phyloP scores from a whole-genome alignment of 2,888 invertebrate genomes.

The Ditylenchus weischeri region DNA sequence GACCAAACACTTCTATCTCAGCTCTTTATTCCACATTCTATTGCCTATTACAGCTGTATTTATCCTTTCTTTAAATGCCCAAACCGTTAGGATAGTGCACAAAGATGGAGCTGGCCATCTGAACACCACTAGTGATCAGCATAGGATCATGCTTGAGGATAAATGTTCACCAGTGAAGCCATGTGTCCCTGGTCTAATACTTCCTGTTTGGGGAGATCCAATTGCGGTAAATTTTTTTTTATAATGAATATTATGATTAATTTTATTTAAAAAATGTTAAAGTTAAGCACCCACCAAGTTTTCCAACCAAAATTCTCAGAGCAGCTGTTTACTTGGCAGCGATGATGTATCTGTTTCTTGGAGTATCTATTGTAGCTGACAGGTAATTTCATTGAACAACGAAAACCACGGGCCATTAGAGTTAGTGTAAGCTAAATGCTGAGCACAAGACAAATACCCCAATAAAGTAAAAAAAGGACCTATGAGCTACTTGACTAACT shows the following conservation, averaged over 20 bases:
- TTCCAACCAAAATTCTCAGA: conserved; percentile 67
- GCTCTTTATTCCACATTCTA: too few relatives aligned
- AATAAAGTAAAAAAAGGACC: too few relatives aligned
- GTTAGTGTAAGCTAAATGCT: too few relatives aligned
- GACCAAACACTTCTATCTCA: too few relatives aligned
- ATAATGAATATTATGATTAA: neutral
- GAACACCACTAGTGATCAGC: neutral
- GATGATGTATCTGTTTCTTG: conserved; percentile 90
- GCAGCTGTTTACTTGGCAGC: conserved; percentile 83
- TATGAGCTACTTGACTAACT: too few relatives aligned
- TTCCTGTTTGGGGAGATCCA: conserved; percentile 47
- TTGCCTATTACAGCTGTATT: neutral
- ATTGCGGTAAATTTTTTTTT: neutral
- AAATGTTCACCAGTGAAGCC: conserved; percentile 42
- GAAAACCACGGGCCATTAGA: too few relatives aligned
- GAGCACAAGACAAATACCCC: too few relatives aligned
- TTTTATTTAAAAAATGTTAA: conserved; percentile 31
- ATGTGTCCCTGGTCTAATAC: conserved; percentile 48
- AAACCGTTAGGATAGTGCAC: neutral
- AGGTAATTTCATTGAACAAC: conserved; percentile 61
- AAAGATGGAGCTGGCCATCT: conserved; percentile 14
- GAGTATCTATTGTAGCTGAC: conserved; percentile 96
- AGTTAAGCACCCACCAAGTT: too few relatives aligned
- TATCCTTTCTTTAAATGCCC: neutral
- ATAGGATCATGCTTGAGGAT: conserved; percentile 17